These are phyloP conservation scores for Papilio machaon DNA, from an alignment of 1,140 invertebrate genomes.

Conservation along the genomic window DNA sequence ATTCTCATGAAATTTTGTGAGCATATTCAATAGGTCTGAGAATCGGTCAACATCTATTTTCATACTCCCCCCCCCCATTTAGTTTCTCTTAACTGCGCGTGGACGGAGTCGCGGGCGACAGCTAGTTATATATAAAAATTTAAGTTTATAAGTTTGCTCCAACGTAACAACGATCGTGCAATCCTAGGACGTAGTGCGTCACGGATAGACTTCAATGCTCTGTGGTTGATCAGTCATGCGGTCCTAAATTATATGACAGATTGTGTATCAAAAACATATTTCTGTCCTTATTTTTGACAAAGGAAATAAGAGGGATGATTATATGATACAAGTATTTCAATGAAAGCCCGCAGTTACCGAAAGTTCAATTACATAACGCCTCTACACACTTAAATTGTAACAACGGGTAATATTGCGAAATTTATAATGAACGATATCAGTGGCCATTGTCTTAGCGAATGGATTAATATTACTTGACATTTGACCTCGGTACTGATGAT, in stretches of 20 bases:
- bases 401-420: constrained; percentile 61
- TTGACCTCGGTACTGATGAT: constrained; percentile 57
- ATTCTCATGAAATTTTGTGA: no score
- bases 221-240: background rate
- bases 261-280: background rate
- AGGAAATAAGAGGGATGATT: background rate
- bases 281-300: constrained; percentile 17
- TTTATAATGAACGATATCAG: constrained; percentile 65
- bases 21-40: no score
- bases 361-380: constrained; percentile 28
- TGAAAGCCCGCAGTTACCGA: constrained; percentile 19
- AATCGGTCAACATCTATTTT: no score
- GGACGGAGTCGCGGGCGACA: no score
- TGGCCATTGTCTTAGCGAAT: constrained; percentile 49
- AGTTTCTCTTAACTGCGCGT: no score
- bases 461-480: constrained; percentile 58
- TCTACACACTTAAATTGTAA: constrained; percentile 43
- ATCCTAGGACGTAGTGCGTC: background rate
- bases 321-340: background rate
- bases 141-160: background rate
- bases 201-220: background rate
- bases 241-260: background rate
- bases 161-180: background rate
- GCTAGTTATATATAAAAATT: no score
- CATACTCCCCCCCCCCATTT: no score